Evolutionary conservation across 2,888 invertebrate species (phyloP), one percentile per base, ranked within the genome.

Genomic region (Drosophila lutescens): DNA sequence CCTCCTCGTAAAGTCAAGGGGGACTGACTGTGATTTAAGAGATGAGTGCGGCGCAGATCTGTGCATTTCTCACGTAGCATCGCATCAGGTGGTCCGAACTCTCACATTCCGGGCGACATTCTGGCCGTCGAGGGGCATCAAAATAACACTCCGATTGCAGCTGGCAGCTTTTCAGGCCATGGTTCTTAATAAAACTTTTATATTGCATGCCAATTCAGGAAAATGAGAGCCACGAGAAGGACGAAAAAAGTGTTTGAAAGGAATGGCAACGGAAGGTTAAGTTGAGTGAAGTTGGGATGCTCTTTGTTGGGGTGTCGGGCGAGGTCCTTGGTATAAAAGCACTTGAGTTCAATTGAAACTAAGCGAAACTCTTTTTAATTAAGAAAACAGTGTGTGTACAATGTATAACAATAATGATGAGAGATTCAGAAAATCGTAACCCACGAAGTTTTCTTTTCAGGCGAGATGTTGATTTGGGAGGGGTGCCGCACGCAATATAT

Each of bases 171-270:
- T 51, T 63, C 66, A 53, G 61, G 58, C 68, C 59, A 69, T 23
- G 56, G 69, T 76, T 68, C 76, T 70, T 59, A 60, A 78, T 71
- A 81, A 61, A 69, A 65, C 50, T 66, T 65, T 76, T 76, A 74
- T 73, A 78, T 66, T 78, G 79, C 79, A 76, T 78, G 62, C 72
- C 71, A 71, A 74, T 79, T 70, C 44, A 40, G 57, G 40, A 26
- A 43, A 62, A 54, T 34, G 57, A n/a, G 15, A 60, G 46, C 15
- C 34, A n/a, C 44, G 26, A 12, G 26, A 54, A 72, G 44, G 44
- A 20, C 8, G 34, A 30, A 4, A 32, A 32, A 38, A 40, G 30
- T 15, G 20, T 15, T 44, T 15, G 49, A 17, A 61, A 15, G 20
- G 40, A 38, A 13, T 5, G 20, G 38, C 17, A 23, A 40, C 6